Conservation (phyloP, 2,797 vertebrate genomes). For the Oreortyx pictus region DNA sequence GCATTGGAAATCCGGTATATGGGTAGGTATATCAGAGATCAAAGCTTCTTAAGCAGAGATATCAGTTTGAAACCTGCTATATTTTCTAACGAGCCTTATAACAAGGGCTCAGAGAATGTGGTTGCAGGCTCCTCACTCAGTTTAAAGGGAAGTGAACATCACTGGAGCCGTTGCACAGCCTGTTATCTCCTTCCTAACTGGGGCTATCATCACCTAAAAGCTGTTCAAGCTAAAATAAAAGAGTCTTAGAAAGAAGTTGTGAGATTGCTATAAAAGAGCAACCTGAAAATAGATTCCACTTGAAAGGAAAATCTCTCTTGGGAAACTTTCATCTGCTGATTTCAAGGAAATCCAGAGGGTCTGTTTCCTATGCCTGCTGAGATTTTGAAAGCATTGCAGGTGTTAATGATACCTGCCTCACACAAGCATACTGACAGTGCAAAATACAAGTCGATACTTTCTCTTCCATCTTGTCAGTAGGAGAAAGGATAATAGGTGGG, state of each 20-base stretch:
- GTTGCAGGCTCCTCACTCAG: neutral
- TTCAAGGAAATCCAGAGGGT: neutral
- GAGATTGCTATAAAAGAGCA: slow-evolving; percentile 23
- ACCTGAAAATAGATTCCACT: slow-evolving; percentile 30
- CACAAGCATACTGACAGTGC: neutral
- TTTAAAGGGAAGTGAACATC: slow-evolving; percentile 17
- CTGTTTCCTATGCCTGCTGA: neutral
- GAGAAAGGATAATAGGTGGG: neutral
- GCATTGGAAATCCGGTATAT: neutral
- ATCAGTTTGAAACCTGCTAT: neutral
- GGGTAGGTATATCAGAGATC: neutral
- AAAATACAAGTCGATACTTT: neutral
- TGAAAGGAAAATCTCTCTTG: slow-evolving; percentile 13
- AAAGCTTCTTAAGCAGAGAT: neutral
- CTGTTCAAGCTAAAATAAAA: slow-evolving; percentile 41
- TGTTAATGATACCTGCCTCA: neutral
- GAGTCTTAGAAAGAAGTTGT: neutral
- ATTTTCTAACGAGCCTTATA: neutral
- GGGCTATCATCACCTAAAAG: slow-evolving; percentile 11
- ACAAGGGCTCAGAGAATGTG: neutral
- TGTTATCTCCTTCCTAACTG: neutral
- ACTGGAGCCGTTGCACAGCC: neutral
- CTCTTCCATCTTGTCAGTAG: neutral
- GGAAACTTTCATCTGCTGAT: neutral
- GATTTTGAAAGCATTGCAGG: neutral